Evolutionary conservation across 2,797 vertebrate species (phyloP).

Genomic region (Acipenser transmontanus): DNA sequence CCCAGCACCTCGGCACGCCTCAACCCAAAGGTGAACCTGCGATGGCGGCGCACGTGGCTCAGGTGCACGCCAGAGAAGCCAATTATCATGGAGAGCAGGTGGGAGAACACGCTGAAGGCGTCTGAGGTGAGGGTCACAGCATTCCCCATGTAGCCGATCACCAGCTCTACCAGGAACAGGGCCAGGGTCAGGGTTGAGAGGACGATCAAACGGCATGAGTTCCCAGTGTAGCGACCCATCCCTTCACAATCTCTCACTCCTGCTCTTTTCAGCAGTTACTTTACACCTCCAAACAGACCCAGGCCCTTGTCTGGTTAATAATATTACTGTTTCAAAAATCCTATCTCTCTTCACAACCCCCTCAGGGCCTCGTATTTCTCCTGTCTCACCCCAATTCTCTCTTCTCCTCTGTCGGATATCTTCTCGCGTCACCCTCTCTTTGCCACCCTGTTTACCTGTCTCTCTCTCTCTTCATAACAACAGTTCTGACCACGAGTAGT

Average conservation of each 20-base stretch:
- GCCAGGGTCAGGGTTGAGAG: conserved; percentile 41
- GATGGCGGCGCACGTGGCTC: conserved; percentile 43
- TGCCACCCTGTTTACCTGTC: no score
- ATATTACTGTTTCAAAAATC: no score
- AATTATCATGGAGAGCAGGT: conserved; percentile 57
- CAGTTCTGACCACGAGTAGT: no score
- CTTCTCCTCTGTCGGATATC: no score
- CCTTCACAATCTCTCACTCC: neutral
- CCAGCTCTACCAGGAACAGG: conserved; percentile 47
- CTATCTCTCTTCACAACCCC: no score
- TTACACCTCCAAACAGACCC: no score
- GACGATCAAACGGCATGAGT: conserved; percentile 47
- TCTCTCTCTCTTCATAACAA: no score
- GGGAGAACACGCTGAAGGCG: conserved; percentile 57
- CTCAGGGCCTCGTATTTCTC: no score
- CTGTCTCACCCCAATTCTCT: no score
- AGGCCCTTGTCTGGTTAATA: no score
- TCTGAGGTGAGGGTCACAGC: conserved; percentile 60
- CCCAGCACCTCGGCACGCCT: conserved; percentile 56
- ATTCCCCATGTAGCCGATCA: conserved; percentile 44
- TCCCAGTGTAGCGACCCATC: conserved; percentile 58
- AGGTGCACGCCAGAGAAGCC: conserved; percentile 39
- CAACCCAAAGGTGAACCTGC: conserved; percentile 48
- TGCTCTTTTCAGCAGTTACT: no score
- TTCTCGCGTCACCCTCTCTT: no score